phyloP scores from a whole-genome alignment of 1,140 invertebrate species.

The Cherax quadricarinatus region DNA sequence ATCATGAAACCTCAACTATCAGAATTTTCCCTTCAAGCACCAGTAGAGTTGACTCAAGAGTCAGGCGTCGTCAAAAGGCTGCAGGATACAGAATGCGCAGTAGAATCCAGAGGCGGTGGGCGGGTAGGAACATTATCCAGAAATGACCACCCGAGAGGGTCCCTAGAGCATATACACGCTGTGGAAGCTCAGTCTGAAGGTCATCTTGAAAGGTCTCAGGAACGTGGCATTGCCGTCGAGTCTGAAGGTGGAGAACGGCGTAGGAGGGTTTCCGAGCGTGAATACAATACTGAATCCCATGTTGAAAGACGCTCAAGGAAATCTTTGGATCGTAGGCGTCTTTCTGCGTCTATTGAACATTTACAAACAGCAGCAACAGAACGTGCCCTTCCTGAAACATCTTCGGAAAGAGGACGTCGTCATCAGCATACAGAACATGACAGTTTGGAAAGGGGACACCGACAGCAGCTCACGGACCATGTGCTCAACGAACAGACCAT shows the following conservation, averaged over 20 bases:
- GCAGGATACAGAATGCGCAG: not conserved
- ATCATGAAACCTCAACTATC: not conserved
- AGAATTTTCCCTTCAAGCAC: not conserved
- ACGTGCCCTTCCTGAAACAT: not conserved
- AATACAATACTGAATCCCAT: not conserved
- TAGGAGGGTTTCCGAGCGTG: not conserved
- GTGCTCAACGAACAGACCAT: not conserved
- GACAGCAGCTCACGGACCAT: not conserved
- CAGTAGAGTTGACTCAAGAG: not conserved
- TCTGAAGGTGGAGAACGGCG: not conserved
- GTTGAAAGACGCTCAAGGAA: not conserved
- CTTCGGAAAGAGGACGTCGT: not conserved
- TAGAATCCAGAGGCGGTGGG: not conserved
- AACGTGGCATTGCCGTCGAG: conserved; percentile 7
- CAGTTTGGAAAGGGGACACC: conserved; percentile 6
- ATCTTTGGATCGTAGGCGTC: not conserved
- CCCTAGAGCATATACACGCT: not conserved
- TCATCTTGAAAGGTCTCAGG: not conserved
- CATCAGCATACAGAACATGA: not conserved
- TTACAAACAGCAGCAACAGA: not conserved
- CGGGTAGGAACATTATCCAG: too few relatives aligned
- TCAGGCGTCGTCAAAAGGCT: not conserved
- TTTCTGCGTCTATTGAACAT: not conserved
- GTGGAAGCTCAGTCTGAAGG: not conserved
- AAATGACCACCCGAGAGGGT: not conserved